phyloP scores from a whole-genome alignment of 2,888 invertebrate species.

The Ormyrus labotus region DNA sequence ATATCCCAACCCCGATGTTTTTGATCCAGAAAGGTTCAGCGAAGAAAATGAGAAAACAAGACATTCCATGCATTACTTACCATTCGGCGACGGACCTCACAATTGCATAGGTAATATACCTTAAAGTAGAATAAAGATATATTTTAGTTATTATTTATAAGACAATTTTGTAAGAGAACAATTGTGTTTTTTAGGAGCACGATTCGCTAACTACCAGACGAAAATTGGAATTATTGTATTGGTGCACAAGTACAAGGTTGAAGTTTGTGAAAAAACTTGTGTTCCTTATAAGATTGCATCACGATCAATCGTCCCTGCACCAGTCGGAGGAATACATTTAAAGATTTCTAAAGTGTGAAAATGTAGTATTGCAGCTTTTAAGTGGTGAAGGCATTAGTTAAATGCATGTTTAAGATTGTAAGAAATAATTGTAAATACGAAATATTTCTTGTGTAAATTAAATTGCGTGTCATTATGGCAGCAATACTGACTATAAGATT shows the following conservation, averaged over 20 bases:
- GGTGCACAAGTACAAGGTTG: conserved; percentile 65
- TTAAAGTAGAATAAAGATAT: neutral
- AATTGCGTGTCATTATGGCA: neutral
- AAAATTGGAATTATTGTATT: conserved; percentile 68
- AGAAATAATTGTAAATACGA: neutral
- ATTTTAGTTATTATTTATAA: neutral
- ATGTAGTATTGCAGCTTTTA: too few relatives aligned
- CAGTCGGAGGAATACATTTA: conserved; percentile 64
- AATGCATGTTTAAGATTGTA: neutral
- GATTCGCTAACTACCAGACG: conserved; percentile 64
- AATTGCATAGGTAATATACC: conserved; percentile 68
- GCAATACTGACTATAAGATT: neutral
- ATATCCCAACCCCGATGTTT: conserved; percentile 61
- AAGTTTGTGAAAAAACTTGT: conserved; percentile 62
- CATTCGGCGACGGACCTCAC: conserved; percentile 70
- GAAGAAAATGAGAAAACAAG: conserved; percentile 58
- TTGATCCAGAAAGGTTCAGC: conserved; percentile 64
- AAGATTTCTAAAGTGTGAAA: conserved; percentile 58
- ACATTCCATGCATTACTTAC: conserved; percentile 60
- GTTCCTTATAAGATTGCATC: conserved; percentile 60
- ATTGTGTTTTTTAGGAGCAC: conserved; percentile 54
- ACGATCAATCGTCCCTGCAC: conserved; percentile 58
- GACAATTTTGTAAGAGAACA: neutral
- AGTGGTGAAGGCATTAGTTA: too few relatives aligned
- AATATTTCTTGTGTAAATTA: neutral